Base-by-base conservation (phyloP, 2,113 vertebrate genomes). In the Dolichallabes microphthalmus region DNA sequence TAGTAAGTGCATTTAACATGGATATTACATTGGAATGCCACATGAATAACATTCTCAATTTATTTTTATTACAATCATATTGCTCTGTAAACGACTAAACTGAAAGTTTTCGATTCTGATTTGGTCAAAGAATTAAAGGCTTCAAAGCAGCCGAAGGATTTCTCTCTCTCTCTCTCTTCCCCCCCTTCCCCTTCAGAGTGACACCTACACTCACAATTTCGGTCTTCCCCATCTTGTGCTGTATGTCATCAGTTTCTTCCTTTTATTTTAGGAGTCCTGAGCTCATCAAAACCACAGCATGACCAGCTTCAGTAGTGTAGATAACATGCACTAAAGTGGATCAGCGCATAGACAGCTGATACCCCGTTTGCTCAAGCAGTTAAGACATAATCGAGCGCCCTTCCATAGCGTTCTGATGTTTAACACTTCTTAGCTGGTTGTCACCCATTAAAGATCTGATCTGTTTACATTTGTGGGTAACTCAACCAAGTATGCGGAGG, bases 401-500 rank as follows among this genome's bases (percentile, higher is more conserved):
- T 8, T 74, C 55, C 2, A 25, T 63, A 11, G 25, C n/a, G 45
- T 50, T 53, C n/a, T 15, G 39, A 8, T 32, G 32, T 61, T 60
- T 15, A 52, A 19, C 12, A 55, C 19, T 1, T 66, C 39, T 25
- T 22, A 68, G 50, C 32, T 57, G 30, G 45, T 64, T 58, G 13
- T 69, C 61, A 79, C 17, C 76, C 32, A 19, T 52, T 63, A 13
- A 77, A 58, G 63, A 57, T 15, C 81, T 39, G 76, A 76, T 76
- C 82, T 69, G 39, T 71, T 77, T 53, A 39, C n/a, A 63, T 53
- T 69, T 58, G 78, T 75, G 81, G 20, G 68, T 69, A 74, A 76
- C 68, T 74, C 64, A 83, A 73, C 52, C 64, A 27, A 74, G 80
- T 75, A 58, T 30, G 68, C 53, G 71, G 74, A 64, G 57, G 80